Evolutionary conservation across 2,888 invertebrate species (phyloP), one percentile per base, ranked within the genome.

Genomic region (Exephanes ischioxanthus): DNA sequence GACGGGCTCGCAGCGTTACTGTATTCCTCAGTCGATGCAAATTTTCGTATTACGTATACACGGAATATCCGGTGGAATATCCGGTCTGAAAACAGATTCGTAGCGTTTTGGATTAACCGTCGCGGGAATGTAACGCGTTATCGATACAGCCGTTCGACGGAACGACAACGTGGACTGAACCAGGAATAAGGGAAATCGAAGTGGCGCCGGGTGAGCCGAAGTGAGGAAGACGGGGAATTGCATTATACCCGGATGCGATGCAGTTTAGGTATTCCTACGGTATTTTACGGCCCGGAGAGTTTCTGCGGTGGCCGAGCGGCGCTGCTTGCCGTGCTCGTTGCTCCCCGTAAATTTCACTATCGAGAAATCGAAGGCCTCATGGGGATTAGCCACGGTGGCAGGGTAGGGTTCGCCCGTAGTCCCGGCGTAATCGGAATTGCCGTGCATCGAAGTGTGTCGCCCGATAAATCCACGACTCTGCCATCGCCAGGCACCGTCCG

Each of bases 351-450:
- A 88, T 89, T 87, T 87, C 85, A 82, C 87, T 79, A 85, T 84
- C 85, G 76, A 87, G 87, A 85, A 87, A 88, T 81, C 79, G 85
- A 87, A 88, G 45, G 87, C 87, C 89, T 85, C 78, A 73, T 45
- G 85, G 68, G 80, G 82, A 82, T 82, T 85, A 82, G 85, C 81
- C 70, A 71, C 70, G 79, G 61, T n/a, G 53, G 45, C 71, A 68
- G 19, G 53, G 78, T 41, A 22, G 48, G 61, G 61, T 73, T 73
- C 11, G 55, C 71, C 75, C 63, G 48, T 61, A 45, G 73, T 76
- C 79, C 26, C 75, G 41, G 61, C 63, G 67, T 85, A 85, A 82
- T 85, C 85, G 85, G 85, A 78, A 82, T 82, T 79, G 81, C 85
- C 82, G 85, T 82, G 81, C 81, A 85, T 75, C 82, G 55, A 79